These are phyloP conservation scores for Tipula vernalis DNA, from an alignment of 2,888 invertebrate species.

Conservation along the genomic window DNA sequence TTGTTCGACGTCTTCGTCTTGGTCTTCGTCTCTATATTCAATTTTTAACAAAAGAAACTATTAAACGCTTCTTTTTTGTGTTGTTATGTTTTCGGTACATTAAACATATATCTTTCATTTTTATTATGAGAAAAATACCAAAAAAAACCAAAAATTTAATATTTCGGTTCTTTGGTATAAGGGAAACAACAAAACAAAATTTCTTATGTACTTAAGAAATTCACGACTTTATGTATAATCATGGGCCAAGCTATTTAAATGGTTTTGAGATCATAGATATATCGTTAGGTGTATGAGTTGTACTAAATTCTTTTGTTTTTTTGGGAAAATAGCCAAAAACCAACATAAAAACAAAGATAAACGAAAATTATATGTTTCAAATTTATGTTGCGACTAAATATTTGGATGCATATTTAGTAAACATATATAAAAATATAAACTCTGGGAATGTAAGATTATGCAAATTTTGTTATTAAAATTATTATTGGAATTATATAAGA, in stretches of 20 bases:
- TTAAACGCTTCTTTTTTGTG: not conserved
- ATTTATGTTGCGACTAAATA: not conserved
- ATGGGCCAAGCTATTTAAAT: not conserved
- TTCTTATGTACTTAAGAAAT: too few species aligned
- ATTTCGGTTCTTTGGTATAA: not conserved
- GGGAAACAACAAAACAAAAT: too few species aligned
- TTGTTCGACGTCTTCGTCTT: not conserved
- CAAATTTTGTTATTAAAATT: not conserved
- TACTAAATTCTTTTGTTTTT: not conserved
- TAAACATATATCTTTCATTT: not conserved
- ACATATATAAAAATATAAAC: not conserved
- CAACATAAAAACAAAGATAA: not conserved
- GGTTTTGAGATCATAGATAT: not conserved
- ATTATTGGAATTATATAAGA: too few species aligned
- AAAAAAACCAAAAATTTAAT: not conserved
- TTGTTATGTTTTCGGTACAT: slow-evolving; percentile 4
- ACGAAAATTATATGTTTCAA: not conserved
- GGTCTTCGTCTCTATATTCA: not conserved
- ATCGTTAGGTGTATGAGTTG: not conserved
- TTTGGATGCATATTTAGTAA: not conserved
- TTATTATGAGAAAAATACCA: not conserved
- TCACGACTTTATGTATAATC: not conserved
- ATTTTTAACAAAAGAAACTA: not conserved
- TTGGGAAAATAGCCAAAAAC: not conserved
- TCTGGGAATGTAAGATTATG: not conserved